Base-by-base conservation (phyloP, 64 coral and sea anemone genomes). In the Anthopleura sola region DNA sequence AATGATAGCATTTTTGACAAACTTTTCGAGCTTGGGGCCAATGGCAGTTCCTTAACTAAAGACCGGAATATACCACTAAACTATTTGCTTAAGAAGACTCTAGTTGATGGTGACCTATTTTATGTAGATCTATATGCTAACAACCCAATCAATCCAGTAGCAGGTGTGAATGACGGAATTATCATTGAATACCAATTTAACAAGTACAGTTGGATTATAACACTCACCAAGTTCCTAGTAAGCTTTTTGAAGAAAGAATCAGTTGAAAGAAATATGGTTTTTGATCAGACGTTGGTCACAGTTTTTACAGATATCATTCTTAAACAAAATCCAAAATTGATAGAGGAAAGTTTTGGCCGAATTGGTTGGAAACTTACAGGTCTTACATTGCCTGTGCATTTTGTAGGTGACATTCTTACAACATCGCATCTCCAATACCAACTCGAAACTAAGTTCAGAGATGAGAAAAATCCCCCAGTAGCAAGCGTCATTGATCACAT, bases 121-220 rank as follows among this genome's bases (percentile, higher is more conserved):
- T 94, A 90, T 29, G 12, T 47, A 14, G 92, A 94, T 87, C 75
- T 81, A 11, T 94, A 90, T 31, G 88, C 86, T 3, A 57, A 0
- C 12, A 87, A 78, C 18, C 92, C 92, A 16, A 89, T 53, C 44
- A 78, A 49, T 38, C 82, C 55, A 46, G 83, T 89, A n/a, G n/a
- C n/a, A n/a, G n/a, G n/a, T n/a, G n/a, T n/a, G n/a, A n/a, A n/a
- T n/a, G n/a, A n/a, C n/a, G n/a, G 20, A 58, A 58, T 2, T 19
- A 58, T 14, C 55, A 58, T 58, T 3, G 55, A 58, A 19, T 6
- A 58, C 2, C 55, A 7, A 58, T 58, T 58, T 14, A 19, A 58
- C 55, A 58, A 58, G 20, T 58, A 58, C 15, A 3, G 4, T 58
- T 58, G 55, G 55, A 58, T 58, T 3, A 58, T 58, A 2, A 6